Evolutionary conservation across 2,113 vertebrate species (phyloP).

Genomic region (Panthera uncia): DNA sequence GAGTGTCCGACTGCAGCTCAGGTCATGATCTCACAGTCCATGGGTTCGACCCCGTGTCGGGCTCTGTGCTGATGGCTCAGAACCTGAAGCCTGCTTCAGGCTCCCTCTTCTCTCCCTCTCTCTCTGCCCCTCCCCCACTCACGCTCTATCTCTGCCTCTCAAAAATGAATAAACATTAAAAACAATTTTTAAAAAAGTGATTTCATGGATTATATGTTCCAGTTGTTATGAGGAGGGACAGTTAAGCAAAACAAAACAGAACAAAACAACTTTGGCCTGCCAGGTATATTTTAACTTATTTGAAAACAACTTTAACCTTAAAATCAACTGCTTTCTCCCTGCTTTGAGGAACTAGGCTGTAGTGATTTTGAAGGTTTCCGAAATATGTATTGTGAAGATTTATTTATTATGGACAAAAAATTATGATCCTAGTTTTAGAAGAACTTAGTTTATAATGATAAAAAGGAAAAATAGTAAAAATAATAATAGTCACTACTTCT

Average conservation of each 20-base stretch:
- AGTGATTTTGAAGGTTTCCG: slow-evolving; percentile 33
- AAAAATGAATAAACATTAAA: too few relatives aligned
- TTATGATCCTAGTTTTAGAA: slow-evolving; percentile 21
- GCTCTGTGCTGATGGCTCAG: too few relatives aligned
- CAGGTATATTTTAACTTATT: slow-evolving; percentile 1
- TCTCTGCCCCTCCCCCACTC: too few relatives aligned
- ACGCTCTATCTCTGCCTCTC: too few relatives aligned
- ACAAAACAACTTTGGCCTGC: background rate
- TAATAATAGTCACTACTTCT: background rate
- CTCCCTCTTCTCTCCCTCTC: too few relatives aligned
- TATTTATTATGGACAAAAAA: slow-evolving; percentile 35
- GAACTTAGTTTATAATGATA: slow-evolving; percentile 45
- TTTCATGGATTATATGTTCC: background rate
- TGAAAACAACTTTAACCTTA: slow-evolving; percentile 12
- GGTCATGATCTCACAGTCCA: too few relatives aligned
- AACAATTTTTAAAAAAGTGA: background rate
- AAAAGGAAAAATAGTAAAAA: slow-evolving; percentile 15
- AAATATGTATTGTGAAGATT: slow-evolving; percentile 14
- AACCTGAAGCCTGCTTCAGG: too few relatives aligned
- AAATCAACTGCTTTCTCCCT: background rate
- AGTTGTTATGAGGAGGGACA: background rate
- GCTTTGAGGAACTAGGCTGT: background rate
- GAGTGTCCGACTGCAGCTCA: too few relatives aligned
- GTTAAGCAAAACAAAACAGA: background rate
- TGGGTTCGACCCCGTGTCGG: too few relatives aligned